Evolutionary conservation across 2,888 invertebrate species (phyloP).

Genomic region (Lysandra bellargus): DNA sequence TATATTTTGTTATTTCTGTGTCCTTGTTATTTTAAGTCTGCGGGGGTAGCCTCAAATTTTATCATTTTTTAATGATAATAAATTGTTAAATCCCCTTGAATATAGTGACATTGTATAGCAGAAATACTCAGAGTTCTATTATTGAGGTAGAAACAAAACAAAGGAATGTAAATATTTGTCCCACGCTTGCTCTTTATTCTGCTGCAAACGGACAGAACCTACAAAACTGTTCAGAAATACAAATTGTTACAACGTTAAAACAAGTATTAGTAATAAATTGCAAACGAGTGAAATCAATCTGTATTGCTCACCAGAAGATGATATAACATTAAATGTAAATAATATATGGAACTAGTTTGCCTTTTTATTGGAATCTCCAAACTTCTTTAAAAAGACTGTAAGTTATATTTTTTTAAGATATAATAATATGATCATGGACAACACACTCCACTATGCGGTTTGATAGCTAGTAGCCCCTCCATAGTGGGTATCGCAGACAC

Average conservation of each 20-base stretch:
- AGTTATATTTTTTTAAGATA: not conserved
- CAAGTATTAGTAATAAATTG: not conserved
- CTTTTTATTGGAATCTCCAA: not conserved
- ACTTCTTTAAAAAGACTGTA: not conserved
- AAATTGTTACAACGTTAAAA: conserved; percentile 8
- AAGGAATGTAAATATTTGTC: conserved; percentile 22
- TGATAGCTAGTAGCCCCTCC: not conserved
- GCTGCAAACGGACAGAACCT: conserved; percentile 10
- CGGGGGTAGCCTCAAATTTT: not conserved
- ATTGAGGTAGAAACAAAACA: not conserved
- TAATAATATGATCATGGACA: not conserved
- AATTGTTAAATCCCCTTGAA: not conserved
- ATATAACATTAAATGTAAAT: conserved; percentile 28
- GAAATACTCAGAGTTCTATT: conserved; percentile 27
- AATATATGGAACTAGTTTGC: conserved; percentile 19
- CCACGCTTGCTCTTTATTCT: not conserved
- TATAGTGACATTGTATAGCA: conserved; percentile 2
- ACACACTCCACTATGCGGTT: not conserved
- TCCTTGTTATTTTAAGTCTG: conserved; percentile 15
- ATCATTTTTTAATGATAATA: not conserved
- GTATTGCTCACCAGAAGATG: conserved; percentile 19
- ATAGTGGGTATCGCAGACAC: too few relatives aligned
- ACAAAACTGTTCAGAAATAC: not conserved
- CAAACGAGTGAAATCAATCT: not conserved
- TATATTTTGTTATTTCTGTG: not conserved